Conservation (phyloP, 2,113 vertebrate genomes). For the Zonotrichia leucophrys region DNA sequence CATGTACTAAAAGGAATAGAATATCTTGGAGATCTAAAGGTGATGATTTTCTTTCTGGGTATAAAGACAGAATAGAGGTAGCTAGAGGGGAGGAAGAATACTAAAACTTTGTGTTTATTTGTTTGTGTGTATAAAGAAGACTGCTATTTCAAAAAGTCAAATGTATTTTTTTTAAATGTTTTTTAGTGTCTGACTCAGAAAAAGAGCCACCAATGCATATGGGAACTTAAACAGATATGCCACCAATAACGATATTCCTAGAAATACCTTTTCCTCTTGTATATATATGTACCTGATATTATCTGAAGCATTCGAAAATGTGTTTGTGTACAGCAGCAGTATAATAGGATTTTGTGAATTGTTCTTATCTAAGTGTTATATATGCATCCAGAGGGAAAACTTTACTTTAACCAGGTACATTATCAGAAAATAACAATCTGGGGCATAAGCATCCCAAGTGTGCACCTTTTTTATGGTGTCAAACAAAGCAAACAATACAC, state of each 20-base stretch:
- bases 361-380: constrained; percentile 50
- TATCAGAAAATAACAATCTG: constrained; percentile 65
- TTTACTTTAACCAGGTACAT: constrained; percentile 62
- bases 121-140: not conserved
- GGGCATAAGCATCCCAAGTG: constrained; percentile 34
- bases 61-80: not conserved
- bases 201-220: not conserved
- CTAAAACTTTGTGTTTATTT: not conserved
- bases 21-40: not conserved
- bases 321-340: constrained; percentile 29
- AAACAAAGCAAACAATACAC: constrained; percentile 61
- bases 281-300: constrained; percentile 59
- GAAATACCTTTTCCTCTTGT: constrained; percentile 42
- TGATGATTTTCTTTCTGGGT: not conserved
- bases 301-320: constrained; percentile 57
- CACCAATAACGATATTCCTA: constrained; percentile 40
- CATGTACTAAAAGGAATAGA: not conserved
- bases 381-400: constrained; percentile 68
- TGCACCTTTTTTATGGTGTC: constrained; percentile 54
- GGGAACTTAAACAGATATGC: constrained; percentile 44
- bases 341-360: constrained; percentile 60
- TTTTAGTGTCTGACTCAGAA: not conserved
- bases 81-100: not conserved
- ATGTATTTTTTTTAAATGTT: not conserved
- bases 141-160: not conserved